phyloP scores from a whole-genome alignment of 2,113 vertebrate species.

The Gadus macrocephalus region DNA sequence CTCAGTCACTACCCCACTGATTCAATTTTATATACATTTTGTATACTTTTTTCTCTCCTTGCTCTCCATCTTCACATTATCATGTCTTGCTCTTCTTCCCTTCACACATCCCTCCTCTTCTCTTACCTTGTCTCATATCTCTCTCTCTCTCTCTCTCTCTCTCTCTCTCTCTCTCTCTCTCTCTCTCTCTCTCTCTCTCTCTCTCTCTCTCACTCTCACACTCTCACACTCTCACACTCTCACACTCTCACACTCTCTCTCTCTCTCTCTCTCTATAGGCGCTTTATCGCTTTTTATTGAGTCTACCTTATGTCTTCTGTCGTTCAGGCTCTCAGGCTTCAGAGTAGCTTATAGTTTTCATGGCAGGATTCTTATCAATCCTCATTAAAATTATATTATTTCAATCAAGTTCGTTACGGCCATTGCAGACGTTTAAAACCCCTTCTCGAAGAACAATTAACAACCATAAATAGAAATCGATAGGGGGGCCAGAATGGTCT shows the following conservation, averaged over 20 bases:
- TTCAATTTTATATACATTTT: too few species aligned
- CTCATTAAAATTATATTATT: conserved; percentile 17
- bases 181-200: background rate
- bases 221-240: too few species aligned
- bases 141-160: background rate
- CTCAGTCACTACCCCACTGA: too few species aligned
- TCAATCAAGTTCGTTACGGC: conserved; percentile 2
- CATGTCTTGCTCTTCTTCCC: background rate
- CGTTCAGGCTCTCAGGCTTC: too few species aligned
- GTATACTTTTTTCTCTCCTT: too few species aligned
- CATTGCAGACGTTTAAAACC: conserved; percentile 6
- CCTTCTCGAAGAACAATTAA: conserved; percentile 16
- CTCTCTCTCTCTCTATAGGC: too few species aligned
- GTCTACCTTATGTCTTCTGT: too few species aligned
- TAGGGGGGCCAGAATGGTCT: background rate
- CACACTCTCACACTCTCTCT: too few species aligned
- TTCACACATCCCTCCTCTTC: background rate
- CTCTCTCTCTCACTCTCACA: too few species aligned
- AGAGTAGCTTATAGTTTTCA: too few species aligned
- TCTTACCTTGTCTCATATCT: background rate
- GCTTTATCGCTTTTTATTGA: too few species aligned
- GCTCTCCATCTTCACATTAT: background rate
- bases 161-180: background rate
- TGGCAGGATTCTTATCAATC: too few species aligned
- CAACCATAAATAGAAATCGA: conserved; percentile 7